These are phyloP conservation scores for Ptychobarbus kaznakovi DNA, from an alignment of 2,797 vertebrate species.

Conservation along the genomic window DNA sequence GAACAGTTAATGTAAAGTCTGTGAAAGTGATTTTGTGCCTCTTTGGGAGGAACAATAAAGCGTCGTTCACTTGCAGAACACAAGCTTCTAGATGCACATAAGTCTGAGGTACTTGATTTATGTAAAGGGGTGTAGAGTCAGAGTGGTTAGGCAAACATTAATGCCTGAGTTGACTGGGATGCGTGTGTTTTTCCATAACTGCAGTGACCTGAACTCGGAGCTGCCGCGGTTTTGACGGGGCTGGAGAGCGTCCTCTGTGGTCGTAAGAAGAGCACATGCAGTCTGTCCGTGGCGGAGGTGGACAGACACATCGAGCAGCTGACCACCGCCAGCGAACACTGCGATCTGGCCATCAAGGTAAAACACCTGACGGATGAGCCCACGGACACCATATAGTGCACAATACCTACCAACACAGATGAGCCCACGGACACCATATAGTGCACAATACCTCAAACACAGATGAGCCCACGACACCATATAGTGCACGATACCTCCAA, in stretches of 20 bases:
- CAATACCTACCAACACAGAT: not conserved
- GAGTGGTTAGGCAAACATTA: no score
- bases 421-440: no score
- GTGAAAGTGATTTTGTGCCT: no score
- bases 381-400: not conserved
- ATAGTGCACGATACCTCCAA: no score
- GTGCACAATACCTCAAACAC: no score
- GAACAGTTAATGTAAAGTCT: no score
- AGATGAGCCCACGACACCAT: no score
- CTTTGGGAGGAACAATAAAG: no score
- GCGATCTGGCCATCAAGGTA: conserved; percentile 90
- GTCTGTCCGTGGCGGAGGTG: conserved; percentile 86
- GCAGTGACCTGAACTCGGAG: conserved; percentile 89
- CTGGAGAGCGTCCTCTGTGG: conserved; percentile 87
- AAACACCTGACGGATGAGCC: not conserved
- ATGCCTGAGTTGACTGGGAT: not conserved
- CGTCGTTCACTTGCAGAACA: no score
- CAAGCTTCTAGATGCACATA: no score
- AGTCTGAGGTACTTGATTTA: no score
- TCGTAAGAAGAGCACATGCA: conserved; percentile 87
- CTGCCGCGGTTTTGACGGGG: conserved; percentile 87
- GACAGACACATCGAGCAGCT: conserved; percentile 88
- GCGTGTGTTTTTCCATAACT: conserved; percentile 68
- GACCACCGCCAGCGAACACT: conserved; percentile 86
- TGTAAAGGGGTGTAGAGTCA: no score